These are phyloP conservation scores for Epinephelus lanceolatus DNA, from an alignment of 2,113 vertebrate species.

Conservation along the genomic window DNA sequence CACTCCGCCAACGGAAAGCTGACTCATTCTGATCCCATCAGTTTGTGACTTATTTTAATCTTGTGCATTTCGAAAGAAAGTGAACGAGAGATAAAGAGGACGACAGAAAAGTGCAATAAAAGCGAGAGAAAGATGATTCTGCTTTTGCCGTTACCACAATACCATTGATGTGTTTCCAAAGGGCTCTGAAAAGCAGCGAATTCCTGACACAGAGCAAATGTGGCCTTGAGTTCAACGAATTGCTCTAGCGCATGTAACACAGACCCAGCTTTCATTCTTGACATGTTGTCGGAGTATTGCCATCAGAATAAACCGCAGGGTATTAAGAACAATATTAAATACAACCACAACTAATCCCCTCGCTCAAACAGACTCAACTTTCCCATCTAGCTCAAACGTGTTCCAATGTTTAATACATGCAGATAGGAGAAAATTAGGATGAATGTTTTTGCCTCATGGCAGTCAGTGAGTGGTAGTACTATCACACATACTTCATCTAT, in stretches of 20 bases:
- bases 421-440: conserved; percentile 56
- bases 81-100: conserved; percentile 23
- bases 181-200: conserved; percentile 42
- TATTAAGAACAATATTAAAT: conserved; percentile 72
- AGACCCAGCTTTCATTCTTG: conserved; percentile 45
- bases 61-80: conserved; percentile 54
- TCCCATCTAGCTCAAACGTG: conserved; percentile 53
- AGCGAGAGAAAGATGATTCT: conserved; percentile 5
- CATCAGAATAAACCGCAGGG: conserved; percentile 64
- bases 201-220: conserved; percentile 50
- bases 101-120: conserved; percentile 37
- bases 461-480: conserved; percentile 14
- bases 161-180: conserved; percentile 67
- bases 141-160: conserved; percentile 46
- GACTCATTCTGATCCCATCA: conserved; percentile 75
- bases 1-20: conserved; percentile 62
- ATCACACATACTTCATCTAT: conserved; percentile 39
- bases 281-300: conserved; percentile 52
- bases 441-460: conserved; percentile 59
- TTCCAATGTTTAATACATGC: conserved; percentile 48
- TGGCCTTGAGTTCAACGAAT: conserved; percentile 24
- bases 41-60: conserved; percentile 71
- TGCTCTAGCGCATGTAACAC: conserved; percentile 32
- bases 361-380: conserved; percentile 63
- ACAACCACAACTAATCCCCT: conserved; percentile 63